Evolutionary conservation across 2,113 vertebrate genomes (phyloP).

Genomic region (Psittacula cyanocephala): DNA sequence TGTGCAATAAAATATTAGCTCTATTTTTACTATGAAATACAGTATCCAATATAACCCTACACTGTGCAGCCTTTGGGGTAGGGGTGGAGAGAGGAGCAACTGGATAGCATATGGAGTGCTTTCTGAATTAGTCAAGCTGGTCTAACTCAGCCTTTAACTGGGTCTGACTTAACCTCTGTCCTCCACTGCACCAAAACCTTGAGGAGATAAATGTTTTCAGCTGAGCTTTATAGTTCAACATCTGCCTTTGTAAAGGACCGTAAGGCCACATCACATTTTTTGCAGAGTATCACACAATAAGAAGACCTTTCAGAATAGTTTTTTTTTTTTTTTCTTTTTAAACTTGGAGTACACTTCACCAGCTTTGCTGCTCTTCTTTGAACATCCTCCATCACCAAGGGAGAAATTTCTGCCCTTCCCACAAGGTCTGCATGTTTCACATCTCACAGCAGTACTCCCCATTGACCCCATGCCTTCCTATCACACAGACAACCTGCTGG

Average conservation of each 20-base stretch:
- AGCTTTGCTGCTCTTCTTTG: not conserved
- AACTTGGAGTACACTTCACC: not conserved
- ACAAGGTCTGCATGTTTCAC: accelerated
- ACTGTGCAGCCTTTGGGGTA: not conserved
- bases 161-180: not conserved
- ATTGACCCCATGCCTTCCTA: not conserved
- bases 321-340: not conserved
- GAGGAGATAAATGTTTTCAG: not conserved
- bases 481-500: not conserved
- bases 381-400: not conserved
- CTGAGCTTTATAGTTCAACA: not conserved
- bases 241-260: not conserved
- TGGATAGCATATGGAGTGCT: not conserved
- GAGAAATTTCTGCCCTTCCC: not conserved
- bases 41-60: not conserved
- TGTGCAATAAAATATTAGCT: not conserved
- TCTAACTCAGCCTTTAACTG: not conserved
- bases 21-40: not conserved
- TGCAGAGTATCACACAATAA: not conserved
- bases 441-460: accelerated
- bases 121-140: not conserved
- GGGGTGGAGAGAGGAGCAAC: not conserved
- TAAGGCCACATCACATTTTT: not conserved
- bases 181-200: not conserved
- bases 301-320: not conserved